These are phyloP conservation scores for Sebastes goodei DNA, from an alignment of 2,797 vertebrate species.

Conservation along the genomic window DNA sequence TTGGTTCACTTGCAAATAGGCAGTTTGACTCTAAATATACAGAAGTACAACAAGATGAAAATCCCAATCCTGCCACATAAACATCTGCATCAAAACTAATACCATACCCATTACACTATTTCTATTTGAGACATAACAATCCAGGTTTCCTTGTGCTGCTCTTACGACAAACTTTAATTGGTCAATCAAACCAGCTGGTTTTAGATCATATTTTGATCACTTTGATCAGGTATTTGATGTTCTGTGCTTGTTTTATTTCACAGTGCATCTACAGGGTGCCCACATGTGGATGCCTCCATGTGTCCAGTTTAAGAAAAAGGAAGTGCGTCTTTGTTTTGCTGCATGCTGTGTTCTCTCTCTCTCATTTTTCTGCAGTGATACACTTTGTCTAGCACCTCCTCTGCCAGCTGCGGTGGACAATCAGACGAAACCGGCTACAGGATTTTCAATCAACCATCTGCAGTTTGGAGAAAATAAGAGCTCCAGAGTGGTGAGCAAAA, in stretches of 20 bases:
- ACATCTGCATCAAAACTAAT: not conserved
- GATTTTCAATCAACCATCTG: slow-evolving; percentile 46
- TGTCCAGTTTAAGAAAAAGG: not conserved
- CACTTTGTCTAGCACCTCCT: not conserved
- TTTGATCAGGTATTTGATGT: not conserved
- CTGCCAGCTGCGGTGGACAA: slow-evolving; percentile 25
- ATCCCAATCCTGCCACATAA: not conserved
- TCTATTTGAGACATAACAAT: not conserved
- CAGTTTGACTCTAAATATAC: not conserved
- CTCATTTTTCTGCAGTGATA: not conserved
- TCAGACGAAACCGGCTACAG: slow-evolving; percentile 12
- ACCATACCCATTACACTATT: not conserved
- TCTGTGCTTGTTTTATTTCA: not conserved
- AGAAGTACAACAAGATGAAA: not conserved
- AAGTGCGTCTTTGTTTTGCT: not conserved
- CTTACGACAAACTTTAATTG: not conserved
- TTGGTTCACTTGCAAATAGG: not conserved
- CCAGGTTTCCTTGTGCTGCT: not conserved
- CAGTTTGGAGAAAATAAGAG: slow-evolving; percentile 10
- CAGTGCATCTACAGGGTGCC: not conserved
- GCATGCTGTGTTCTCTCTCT: not conserved
- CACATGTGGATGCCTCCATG: not conserved
- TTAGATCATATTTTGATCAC: not conserved
- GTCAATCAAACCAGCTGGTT: not conserved
- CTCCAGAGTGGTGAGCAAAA: slow-evolving; percentile 29